Base-by-base conservation (phyloP, 1,140 invertebrate genomes). In the Anadara kagoshimensis region DNA sequence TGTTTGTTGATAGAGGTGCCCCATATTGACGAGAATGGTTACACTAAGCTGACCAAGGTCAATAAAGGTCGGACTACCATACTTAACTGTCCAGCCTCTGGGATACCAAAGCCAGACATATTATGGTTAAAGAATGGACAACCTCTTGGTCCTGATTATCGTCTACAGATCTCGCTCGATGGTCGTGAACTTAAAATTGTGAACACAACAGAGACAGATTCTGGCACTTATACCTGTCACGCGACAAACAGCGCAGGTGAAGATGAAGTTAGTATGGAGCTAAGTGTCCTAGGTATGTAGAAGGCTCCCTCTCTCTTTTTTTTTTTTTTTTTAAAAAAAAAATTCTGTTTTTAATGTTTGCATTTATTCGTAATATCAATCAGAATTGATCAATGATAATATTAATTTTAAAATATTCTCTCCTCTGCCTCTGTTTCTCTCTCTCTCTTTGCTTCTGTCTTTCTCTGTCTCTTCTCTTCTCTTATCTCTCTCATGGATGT, bases 171-270 rank as follows among this genome's bases (percentile, higher is more conserved):
- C 14, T 29, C 43, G 47, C 73, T 72, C 1, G 54, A 56, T 29
- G 80, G 82, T 0, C 63, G 69, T 45, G 69, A 76, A 43, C 75
- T 85, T 24, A 63, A 72, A 12, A 82, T 85, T 26, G 47, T 18
- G 16, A 57, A 65, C 5, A 61, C 73, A 0, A 64, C 61, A 41
- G 73, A 65, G 0, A 78, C 78, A 51, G 89, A 91, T 62, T 79
- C 85, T 56, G 91, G 87, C 8, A 76, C 76, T 16, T 92, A 91
- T 78, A 88, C 84, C 7, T 92, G 91, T 79, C 70, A 88, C n/a
- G 91, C 90, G 24, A 78, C 79, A 11, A 91, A 91, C 79, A 73
- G 78, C 18, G 90, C 90, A 36, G 90, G 90, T 8, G 78, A 86
- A 58, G 81, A 79, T 3, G 78, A 75, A 24, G 81, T 36, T 8